phyloP scores from a whole-genome alignment of 2,888 invertebrate genomes.

The Pegoplata infirma region DNA sequence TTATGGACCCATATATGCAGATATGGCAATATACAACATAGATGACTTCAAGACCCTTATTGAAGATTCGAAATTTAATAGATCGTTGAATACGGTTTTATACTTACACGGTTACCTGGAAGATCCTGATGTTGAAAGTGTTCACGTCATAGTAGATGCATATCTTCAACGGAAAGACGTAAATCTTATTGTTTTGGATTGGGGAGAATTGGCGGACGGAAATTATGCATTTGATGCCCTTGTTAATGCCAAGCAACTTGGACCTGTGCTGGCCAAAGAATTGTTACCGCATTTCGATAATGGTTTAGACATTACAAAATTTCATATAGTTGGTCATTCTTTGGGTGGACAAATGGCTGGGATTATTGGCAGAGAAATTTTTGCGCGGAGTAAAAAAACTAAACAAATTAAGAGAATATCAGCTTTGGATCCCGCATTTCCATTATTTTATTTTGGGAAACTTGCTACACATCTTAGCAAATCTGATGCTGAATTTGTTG shows the following conservation, averaged over 20 bases:
- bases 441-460: conserved; percentile 79
- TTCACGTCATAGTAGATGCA: conserved; percentile 78
- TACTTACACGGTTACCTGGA: conserved; percentile 82
- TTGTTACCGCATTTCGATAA: conserved; percentile 73
- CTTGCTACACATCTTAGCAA: conserved; percentile 77
- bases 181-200: conserved; percentile 75
- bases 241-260: conserved; percentile 74
- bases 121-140: conserved; percentile 80
- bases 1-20: conserved; percentile 72
- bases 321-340: conserved; percentile 77
- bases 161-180: conserved; percentile 73
- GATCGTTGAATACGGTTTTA: conserved; percentile 79
- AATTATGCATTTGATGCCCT: conserved; percentile 77
- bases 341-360: conserved; percentile 77
- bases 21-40: conserved; percentile 71
- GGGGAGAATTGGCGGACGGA: conserved; percentile 77
- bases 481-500: conserved; percentile 81
- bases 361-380: conserved; percentile 72
- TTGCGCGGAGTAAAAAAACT: conserved; percentile 64
- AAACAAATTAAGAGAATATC: conserved; percentile 77
- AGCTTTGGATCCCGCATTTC: conserved; percentile 82
- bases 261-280: conserved; percentile 71
- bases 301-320: conserved; percentile 71
- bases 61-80: conserved; percentile 74
- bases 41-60: conserved; percentile 69